Conservation (phyloP, 2,888 invertebrate species). For the Cryptocephalus moraei region DNA sequence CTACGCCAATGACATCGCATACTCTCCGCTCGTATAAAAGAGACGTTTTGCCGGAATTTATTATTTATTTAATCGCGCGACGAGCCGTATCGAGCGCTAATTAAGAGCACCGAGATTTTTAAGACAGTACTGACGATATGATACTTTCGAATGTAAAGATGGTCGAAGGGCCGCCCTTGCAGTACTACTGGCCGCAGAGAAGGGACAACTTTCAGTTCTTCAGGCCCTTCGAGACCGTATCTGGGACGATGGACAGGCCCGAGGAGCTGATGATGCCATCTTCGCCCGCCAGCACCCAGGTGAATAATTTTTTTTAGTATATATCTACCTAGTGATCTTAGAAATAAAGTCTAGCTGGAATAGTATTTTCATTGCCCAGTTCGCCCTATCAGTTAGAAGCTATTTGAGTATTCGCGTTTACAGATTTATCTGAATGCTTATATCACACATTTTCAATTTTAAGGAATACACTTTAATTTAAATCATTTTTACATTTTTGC, state of each 20-base stretch:
- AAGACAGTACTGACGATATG: too few relatives aligned
- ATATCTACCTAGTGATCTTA: neutral
- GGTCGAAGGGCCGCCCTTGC: slow-evolving; percentile 33
- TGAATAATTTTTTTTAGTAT: slow-evolving; percentile 16
- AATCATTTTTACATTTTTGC: slow-evolving; percentile 4
- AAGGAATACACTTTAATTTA: too few relatives aligned
- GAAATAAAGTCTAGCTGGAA: too few relatives aligned
- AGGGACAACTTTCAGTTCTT: slow-evolving; percentile 16
- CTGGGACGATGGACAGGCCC: slow-evolving; percentile 19
- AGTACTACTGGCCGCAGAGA: slow-evolving; percentile 23
- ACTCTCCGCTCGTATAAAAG: too few relatives aligned
- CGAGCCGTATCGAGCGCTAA: too few relatives aligned
- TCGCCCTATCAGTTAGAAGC: neutral
- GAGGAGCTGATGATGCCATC: slow-evolving; percentile 29
- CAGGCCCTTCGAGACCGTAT: slow-evolving; percentile 16
- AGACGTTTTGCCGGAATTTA: too few relatives aligned
- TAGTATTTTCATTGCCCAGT: neutral
- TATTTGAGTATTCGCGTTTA: neutral
- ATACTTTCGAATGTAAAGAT: slow-evolving; percentile 9
- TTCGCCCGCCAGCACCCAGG: slow-evolving; percentile 34
- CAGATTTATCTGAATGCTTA: too few relatives aligned
- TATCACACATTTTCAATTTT: too few relatives aligned
- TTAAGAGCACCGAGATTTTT: too few relatives aligned
- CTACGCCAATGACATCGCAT: too few relatives aligned
- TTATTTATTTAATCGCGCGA: too few relatives aligned